Evolutionary conservation across 2,888 invertebrate species (phyloP).

Genomic region (Caenorhabditis plicata): DNA sequence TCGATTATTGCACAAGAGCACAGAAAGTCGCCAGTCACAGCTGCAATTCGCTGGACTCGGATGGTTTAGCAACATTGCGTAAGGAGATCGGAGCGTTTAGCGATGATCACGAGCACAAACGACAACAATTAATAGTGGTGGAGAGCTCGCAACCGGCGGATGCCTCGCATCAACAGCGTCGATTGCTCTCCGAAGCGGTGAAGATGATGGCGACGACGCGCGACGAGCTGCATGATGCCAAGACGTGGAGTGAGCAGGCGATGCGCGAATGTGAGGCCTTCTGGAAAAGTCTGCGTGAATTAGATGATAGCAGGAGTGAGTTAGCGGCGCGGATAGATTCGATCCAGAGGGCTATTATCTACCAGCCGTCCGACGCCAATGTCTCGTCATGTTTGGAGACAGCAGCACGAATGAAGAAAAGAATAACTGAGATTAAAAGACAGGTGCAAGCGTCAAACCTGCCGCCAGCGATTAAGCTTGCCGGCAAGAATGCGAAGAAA

Average conservation of each 20-base stretch:
- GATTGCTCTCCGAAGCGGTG: constrained; percentile 54
- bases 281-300: constrained; percentile 59
- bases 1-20: constrained; percentile 30
- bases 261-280: constrained; percentile 44
- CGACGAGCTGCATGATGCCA: constrained; percentile 17
- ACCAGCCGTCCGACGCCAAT: constrained; percentile 56
- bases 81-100: constrained; percentile 8
- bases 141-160: no score
- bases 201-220: constrained; percentile 54
- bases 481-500: constrained; percentile 30
- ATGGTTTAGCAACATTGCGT: constrained; percentile 22
- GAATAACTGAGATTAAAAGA: constrained; percentile 23
- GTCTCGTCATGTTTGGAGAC: constrained; percentile 11
- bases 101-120: constrained; percentile 12
- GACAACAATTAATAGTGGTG: no score
- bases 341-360: constrained; percentile 62
- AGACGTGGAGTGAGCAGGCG: constrained; percentile 23
- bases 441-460: constrained; percentile 31
- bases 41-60: constrained; percentile 31
- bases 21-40: constrained; percentile 22
- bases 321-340: constrained; percentile 47
- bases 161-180: constrained; percentile 54
- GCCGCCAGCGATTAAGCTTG: constrained; percentile 31
- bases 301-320: constrained; percentile 60
- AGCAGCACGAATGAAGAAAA: constrained; percentile 8